Base-by-base conservation (phyloP, 2,113 vertebrate species). In the Etheostoma cragini region DNA sequence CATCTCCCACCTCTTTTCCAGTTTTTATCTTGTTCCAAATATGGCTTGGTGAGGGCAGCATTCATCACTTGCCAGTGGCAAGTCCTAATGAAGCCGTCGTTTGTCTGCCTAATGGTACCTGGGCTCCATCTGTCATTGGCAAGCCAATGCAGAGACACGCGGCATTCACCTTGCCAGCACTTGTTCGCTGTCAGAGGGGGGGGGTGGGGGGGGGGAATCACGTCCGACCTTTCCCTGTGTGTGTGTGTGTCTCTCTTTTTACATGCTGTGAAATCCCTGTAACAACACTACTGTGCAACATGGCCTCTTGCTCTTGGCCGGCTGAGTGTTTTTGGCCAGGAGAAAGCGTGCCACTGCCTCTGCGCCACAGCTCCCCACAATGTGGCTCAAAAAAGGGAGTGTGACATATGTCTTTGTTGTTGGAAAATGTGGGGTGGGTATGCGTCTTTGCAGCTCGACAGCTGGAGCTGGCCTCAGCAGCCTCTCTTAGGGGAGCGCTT, bases 101-200 rank as follows among this genome's bases (percentile, higher is more conserved):
- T 92, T 92, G 88, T 93, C 91, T 90, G 88, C 91, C 90, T 92
- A 91, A 93, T 92, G 91, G 92, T 90, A 93, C 91, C 91, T 90
- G 84, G 76, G 87, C 88, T 87, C 89, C 89, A 92, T 92, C 90
- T 92, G 92, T 92, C 91, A 93, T 66, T 81, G 85, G 87, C 81
- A 82, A 78, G 76, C 86, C 87, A 71, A 53, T 22, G 88, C 84
- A 76, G 76, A 85, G 78, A 81, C 84, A 68, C 13, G 47, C 78
- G 16, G 64, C 82, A 61, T 90, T 93, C 90, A 92, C 91, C 91
- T 92, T 94, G 91, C 91, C 88, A 87, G 84, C 76, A 69, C 70
- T 70, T 53, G 56, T 75, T 79, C 47, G 54, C 82, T 54, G 82
- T 88, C 89, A 33, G 83, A 78, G 81, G 54, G 71, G 71, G 67